phyloP scores from a whole-genome alignment of 2,113 vertebrate genomes.

The Athene cunicularia region DNA sequence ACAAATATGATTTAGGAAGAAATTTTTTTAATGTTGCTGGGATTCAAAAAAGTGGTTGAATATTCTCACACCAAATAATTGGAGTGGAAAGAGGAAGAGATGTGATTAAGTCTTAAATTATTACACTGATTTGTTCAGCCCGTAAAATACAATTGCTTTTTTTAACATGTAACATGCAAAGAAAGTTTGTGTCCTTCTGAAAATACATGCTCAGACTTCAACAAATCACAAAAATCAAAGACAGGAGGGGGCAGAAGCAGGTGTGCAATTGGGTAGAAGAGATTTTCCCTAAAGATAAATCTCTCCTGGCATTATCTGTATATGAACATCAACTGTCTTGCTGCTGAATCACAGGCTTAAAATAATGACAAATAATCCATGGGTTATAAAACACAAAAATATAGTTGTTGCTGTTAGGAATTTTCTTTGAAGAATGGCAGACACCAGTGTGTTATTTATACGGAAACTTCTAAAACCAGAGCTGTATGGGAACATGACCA shows the following conservation, averaged over 20 bases:
- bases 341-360: not conserved
- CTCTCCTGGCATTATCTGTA: not conserved
- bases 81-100: not conserved
- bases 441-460: not conserved
- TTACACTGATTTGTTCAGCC: not conserved
- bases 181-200: not conserved
- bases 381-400: not conserved
- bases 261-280: not conserved
- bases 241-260: not conserved
- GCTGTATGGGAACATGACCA: not conserved
- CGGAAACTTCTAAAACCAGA: not conserved
- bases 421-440: not conserved
- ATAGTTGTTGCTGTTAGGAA: not conserved
- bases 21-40: not conserved
- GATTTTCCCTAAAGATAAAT: not conserved
- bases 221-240: not conserved
- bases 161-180: not conserved
- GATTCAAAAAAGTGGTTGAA: not conserved
- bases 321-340: not conserved
- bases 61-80: not conserved
- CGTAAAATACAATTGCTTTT: not conserved
- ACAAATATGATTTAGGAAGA: not conserved
- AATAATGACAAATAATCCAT: not conserved
- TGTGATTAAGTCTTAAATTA: not conserved
- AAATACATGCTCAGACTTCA: not conserved